phyloP scores from a whole-genome alignment of 2,797 vertebrate species.

The Podarcis lilfordi region DNA sequence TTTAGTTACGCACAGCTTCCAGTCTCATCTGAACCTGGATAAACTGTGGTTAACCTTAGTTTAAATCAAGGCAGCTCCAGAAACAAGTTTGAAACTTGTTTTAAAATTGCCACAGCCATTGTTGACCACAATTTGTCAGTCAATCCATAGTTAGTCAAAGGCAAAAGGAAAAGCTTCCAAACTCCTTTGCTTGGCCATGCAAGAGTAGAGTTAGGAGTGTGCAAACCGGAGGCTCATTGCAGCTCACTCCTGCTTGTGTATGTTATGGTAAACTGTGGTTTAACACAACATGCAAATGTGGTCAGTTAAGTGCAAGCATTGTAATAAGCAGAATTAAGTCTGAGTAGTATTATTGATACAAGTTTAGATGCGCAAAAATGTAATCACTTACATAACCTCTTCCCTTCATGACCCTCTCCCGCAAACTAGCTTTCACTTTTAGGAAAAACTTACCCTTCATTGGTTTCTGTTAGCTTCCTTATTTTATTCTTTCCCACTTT shows the following conservation, averaged over 20 bases:
- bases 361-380: neutral
- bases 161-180: neutral
- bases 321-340: no score
- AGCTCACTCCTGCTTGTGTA: no score
- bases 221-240: no score
- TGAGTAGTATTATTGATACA: no score
- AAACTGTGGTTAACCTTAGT: neutral
- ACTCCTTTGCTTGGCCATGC: no score
- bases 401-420: neutral
- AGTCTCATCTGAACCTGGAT: neutral
- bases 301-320: no score
- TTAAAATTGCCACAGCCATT: no score
- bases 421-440: neutral
- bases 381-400: neutral
- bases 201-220: no score
- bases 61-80: neutral
- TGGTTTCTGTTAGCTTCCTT: slow-evolving; percentile 78
- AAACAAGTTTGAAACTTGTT: neutral
- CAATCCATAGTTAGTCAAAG: no score
- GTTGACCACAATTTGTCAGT: no score
- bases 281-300: no score
- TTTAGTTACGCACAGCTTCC: neutral
- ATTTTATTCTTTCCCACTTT: slow-evolving; percentile 81
- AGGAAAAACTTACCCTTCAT: slow-evolving; percentile 77
- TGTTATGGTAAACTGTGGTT: no score